phyloP scores from a whole-genome alignment of 1,140 invertebrate genomes.

The Heliconius congener region DNA sequence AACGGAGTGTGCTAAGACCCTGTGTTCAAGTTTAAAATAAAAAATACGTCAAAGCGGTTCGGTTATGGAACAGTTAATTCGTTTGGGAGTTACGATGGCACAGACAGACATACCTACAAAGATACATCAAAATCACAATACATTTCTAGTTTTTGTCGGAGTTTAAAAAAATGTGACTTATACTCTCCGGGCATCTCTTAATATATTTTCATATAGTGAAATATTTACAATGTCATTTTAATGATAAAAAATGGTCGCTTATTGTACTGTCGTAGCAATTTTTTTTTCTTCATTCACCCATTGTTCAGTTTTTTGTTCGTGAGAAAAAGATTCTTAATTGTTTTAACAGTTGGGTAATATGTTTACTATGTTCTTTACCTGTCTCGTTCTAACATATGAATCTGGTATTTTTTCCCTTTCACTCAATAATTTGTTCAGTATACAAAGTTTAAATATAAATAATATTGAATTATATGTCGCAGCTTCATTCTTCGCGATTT shows the following conservation, averaged over 20 bases:
- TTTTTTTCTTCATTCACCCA: slow-evolving; percentile 12
- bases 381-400: background rate
- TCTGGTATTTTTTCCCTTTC: background rate
- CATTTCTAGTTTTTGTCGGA: too few species aligned
- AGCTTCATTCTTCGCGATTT: too few species aligned
- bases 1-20: too few species aligned
- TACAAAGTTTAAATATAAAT: background rate
- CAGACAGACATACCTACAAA: too few species aligned
- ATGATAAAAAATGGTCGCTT: background rate
- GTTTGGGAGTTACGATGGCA: too few species aligned
- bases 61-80: too few species aligned
- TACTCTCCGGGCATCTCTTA: too few species aligned
- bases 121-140: too few species aligned
- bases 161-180: too few species aligned
- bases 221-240: background rate
- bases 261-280: background rate
- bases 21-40: too few species aligned
- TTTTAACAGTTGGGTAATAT: slow-evolving; percentile 7
- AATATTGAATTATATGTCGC: too few species aligned
- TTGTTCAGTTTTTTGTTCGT: slow-evolving; percentile 17
- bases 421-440: background rate
- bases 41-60: too few species aligned
- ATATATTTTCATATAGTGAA: background rate
- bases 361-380: background rate
- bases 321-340: slow-evolving; percentile 22